Evolutionary conservation across 2,113 vertebrate species (phyloP).

Genomic region (Mixornis gularis): DNA sequence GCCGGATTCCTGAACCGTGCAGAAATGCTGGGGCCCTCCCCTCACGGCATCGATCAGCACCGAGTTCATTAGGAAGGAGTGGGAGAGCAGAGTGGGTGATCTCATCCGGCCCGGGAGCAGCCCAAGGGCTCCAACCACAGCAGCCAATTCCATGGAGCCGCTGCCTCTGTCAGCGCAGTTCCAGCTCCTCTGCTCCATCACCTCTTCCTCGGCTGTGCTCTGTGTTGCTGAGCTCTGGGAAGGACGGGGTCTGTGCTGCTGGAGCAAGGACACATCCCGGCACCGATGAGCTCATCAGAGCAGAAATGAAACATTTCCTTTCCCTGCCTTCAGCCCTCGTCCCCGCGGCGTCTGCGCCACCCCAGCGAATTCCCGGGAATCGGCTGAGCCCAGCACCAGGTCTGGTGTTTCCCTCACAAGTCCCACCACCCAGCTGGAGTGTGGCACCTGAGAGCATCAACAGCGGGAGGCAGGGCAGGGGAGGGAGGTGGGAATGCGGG

Average conservation of each 20-base stretch:
- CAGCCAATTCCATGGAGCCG: neutral
- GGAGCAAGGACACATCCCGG: neutral
- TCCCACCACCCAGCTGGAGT: neutral
- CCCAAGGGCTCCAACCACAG: neutral
- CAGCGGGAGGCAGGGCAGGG: neutral
- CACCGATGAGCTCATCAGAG: neutral
- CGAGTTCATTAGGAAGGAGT: neutral
- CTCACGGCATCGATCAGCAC: neutral
- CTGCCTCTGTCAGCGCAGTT: neutral
- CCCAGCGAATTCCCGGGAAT: neutral
- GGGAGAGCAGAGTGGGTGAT: neutral
- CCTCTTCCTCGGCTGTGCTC: fast-evolving
- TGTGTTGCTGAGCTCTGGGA: neutral
- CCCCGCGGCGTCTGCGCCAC: neutral
- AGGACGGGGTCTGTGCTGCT: neutral
- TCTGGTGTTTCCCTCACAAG: slow-evolving; percentile 2
- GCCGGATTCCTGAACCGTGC: neutral
- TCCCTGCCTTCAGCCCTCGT: neutral
- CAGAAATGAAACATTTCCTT: neutral
- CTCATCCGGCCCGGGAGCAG: neutral
- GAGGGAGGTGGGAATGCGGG: neutral
- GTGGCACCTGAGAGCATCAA: slow-evolving; percentile 15
- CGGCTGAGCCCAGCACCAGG: neutral
- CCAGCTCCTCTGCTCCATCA: neutral
- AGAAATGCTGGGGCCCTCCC: neutral